A percentile compares a stretch with the other conserved stretches of the same genome.
Evolutionary conservation across 2,113 vertebrate genomes (phyloP).

Genomic region (Dasyornis broadbenti): DNA sequence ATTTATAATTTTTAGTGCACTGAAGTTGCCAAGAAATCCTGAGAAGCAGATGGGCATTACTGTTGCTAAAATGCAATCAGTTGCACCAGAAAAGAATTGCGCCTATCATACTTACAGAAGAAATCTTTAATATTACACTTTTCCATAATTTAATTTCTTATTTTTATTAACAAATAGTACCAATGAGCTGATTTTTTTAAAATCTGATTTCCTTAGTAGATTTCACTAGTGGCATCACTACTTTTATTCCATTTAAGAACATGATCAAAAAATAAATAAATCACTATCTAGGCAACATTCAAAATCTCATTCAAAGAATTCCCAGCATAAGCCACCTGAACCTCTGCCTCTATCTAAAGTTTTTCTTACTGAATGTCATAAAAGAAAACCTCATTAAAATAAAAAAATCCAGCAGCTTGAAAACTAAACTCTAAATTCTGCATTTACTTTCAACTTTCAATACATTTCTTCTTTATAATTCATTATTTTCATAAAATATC

Average conservation of each 20-base stretch:
- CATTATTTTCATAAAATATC: background rate
- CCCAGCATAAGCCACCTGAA: background rate
- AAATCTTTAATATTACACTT: background rate
- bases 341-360: background rate
- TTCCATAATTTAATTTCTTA: background rate
- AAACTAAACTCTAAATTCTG: background rate
- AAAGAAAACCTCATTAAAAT: background rate
- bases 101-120: background rate
- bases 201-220: background rate
- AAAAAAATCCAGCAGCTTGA: background rate
- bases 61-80: constrained; percentile 29
- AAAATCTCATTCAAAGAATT: background rate
- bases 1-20: constrained; percentile 22
- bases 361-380: background rate
- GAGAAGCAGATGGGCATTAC: constrained; percentile 47
- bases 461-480: background rate
- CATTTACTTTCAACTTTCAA: background rate
- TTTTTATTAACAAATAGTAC: background rate
- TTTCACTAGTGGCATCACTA: background rate
- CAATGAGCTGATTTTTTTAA: background rate
- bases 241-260: background rate
- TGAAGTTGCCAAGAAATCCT: constrained; percentile 46
- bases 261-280: background rate
- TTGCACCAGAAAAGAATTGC: background rate
- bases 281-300: background rate